Evolutionary conservation across 2,113 vertebrate species (phyloP).

Genomic region (Pterocles burchelli): DNA sequence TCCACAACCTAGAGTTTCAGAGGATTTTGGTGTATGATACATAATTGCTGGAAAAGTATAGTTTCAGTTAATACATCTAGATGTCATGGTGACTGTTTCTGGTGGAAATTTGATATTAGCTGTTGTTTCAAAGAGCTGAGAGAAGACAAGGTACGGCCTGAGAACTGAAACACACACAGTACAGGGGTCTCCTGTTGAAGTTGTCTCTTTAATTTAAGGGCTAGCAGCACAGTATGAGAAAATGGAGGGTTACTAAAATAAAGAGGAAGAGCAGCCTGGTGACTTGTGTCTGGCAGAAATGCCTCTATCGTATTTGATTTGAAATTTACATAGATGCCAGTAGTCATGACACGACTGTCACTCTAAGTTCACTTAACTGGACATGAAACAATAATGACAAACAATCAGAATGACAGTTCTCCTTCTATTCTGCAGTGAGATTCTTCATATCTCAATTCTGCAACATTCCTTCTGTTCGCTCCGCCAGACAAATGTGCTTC

Average conservation of each 20-base stretch:
- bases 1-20: neutral
- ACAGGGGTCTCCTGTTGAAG: neutral
- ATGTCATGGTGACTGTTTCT: neutral
- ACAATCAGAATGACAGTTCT: conserved; percentile 49
- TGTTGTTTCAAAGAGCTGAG: neutral
- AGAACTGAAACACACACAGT: neutral
- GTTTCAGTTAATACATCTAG: neutral
- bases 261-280: conserved; percentile 12
- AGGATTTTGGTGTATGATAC: neutral
- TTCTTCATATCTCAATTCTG: conserved; percentile 62
- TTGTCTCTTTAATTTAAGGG: conserved; percentile 9
- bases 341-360: conserved; percentile 49
- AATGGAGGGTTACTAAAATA: conserved; percentile 42
- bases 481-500: conserved; percentile 57
- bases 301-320: conserved; percentile 8
- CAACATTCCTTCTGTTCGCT: conserved; percentile 58
- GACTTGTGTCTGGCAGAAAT: conserved; percentile 43
- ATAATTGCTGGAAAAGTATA: neutral
- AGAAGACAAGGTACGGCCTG: neutral
- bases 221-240: conserved; percentile 5
- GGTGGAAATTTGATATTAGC: neutral
- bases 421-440: conserved; percentile 49
- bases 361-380: conserved; percentile 58
- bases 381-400: conserved; percentile 61
- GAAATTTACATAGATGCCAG: conserved; percentile 59